These are phyloP conservation scores for Thymelicus lineola DNA, from an alignment of 2,888 invertebrate species.

Conservation along the genomic window DNA sequence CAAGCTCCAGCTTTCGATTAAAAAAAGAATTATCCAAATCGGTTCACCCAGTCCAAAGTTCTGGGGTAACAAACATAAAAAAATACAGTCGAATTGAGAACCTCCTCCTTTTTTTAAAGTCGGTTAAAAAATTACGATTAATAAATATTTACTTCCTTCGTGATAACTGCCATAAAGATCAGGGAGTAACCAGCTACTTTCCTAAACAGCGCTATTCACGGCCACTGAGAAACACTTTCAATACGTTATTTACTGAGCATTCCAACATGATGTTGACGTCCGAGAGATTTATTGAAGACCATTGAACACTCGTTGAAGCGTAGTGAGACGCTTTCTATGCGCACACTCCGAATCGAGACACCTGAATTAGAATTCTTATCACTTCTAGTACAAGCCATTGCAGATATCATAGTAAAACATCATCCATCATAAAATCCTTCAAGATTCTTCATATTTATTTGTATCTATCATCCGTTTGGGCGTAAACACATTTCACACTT, in stretches of 20 bases:
- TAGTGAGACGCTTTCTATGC: slow-evolving; percentile 40
- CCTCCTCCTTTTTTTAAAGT: too few relatives aligned
- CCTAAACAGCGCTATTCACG: background rate
- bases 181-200: slow-evolving; percentile 10
- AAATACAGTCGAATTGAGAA: too few relatives aligned
- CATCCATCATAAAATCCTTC: too few relatives aligned
- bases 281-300: slow-evolving; percentile 37
- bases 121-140: too few relatives aligned
- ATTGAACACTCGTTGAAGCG: slow-evolving; percentile 39
- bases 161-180: background rate
- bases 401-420: too few relatives aligned
- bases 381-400: background rate
- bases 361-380: background rate
- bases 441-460: too few relatives aligned
- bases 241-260: slow-evolving; percentile 26
- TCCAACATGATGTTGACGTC: slow-evolving; percentile 31
- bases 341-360: slow-evolving; percentile 23
- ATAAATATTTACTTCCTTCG: background rate
- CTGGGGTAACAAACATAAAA: too few relatives aligned
- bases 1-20: too few relatives aligned
- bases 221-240: slow-evolving; percentile 33
- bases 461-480: too few relatives aligned
- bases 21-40: too few relatives aligned
- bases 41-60: too few relatives aligned
- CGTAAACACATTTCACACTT: too few relatives aligned